Base-by-base conservation (phyloP, 2,797 vertebrate genomes). In the Macrochelys suwanniensis region DNA sequence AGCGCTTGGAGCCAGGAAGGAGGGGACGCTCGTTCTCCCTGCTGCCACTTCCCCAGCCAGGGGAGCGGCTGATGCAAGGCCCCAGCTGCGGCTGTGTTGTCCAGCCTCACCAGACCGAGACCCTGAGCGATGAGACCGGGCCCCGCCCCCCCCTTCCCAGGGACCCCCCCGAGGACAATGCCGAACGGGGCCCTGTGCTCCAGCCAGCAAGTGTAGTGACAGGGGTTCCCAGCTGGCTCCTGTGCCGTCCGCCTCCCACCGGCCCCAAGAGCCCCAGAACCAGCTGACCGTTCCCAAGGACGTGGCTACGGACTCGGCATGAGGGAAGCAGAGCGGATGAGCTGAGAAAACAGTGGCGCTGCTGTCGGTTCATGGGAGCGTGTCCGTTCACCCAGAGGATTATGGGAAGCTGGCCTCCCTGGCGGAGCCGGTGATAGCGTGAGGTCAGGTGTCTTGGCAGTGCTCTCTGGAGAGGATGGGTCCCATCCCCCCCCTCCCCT, bases 381-480 rank as follows among this genome's bases (percentile, higher is more conserved):
- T 54, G 90, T 94, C 93, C 84, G 31, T 68, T 89, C 81, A 78
- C 92, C 91, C 79, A 17, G 83, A 80, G 89, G 83, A 56, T 25
- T 26, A 47, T 57, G 83, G 90, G 84, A 87, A 80, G 56, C 47
- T 5, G 65, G 80, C 50, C 31, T 53, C 68, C 37, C 11, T 33
- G 53, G 42, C 2, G 65, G 87, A 59, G 65, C 11, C 0, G n/a
- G 85, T 56, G 92, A 74, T 21, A 53, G 4, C 0, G 57, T 11
- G 80, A 79, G 51, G 81, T 57, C 82, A 31, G 79, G 61, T 45
- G 57, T 57, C 2, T 2, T 37, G 59, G 1, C 74, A 81, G 57
- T 59, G 16, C 0, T 76, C 84, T 93, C 81, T 21, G 51, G 88
- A 45, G 59, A 33, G 82, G 78, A 26, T 25, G 31, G n/a, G 19